Conservation (phyloP, 2,113 vertebrate genomes). For the Coturnix japonica region DNA sequence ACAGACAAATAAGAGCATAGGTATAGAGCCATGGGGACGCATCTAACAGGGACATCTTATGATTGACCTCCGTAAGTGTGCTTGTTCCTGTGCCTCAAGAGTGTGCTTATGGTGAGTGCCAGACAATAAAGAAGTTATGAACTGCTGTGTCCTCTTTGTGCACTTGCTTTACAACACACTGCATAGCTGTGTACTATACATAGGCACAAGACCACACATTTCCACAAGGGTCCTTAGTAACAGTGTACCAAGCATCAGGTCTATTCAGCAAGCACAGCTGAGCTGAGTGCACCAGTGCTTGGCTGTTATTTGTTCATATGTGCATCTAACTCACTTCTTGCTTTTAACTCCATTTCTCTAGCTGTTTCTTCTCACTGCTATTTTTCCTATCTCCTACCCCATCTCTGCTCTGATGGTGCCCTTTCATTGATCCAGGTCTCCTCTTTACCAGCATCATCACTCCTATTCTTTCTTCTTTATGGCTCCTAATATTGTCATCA, state of each 20-base stretch:
- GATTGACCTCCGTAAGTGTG: background rate
- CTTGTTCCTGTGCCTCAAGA: background rate
- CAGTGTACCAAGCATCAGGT: fast-evolving
- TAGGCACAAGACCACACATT: background rate
- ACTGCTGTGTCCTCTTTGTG: background rate
- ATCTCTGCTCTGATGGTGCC: background rate
- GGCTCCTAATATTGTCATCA: background rate
- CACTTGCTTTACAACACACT: background rate
- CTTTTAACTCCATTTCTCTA: background rate
- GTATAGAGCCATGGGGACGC: background rate
- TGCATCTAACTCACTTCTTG: background rate
- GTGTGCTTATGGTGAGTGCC: background rate
- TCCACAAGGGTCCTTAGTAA: background rate
- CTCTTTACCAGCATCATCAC: fast-evolving
- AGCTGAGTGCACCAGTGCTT: fast-evolving
- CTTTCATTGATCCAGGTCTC: background rate
- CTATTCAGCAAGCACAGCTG: fast-evolving
- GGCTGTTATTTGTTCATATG: background rate
- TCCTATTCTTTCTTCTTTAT: background rate
- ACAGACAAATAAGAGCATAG: background rate
- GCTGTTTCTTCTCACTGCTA: background rate
- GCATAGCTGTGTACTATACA: background rate
- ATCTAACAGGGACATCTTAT: background rate
- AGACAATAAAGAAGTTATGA: background rate
- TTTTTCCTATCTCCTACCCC: background rate